Percentiles rank a stretch among this genome's conserved stretches.
These are phyloP conservation scores for Apaloderma vittatum DNA, from an alignment of 2,113 vertebrate genomes.

Conservation along the genomic window DNA sequence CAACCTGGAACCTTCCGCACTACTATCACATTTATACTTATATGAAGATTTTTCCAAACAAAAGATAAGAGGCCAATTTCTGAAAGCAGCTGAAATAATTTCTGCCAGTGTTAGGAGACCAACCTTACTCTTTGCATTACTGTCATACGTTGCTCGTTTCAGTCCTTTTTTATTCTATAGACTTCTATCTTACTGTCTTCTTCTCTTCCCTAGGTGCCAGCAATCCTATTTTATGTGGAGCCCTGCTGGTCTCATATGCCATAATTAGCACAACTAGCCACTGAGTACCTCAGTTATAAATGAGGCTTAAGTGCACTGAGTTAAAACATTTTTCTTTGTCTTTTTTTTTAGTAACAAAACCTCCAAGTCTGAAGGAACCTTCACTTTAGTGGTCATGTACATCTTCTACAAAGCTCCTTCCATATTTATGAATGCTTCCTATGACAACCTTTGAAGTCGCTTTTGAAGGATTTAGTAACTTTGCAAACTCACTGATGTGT, in stretches of 20 bases:
- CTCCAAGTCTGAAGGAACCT: background rate
- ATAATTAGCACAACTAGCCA: background rate
- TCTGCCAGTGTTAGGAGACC: background rate
- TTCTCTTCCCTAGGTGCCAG: slow-evolving; percentile 11
- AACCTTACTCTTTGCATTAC: background rate
- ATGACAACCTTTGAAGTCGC: background rate
- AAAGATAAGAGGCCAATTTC: background rate
- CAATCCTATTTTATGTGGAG: background rate
- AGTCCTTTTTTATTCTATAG: background rate
- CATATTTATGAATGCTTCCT: background rate
- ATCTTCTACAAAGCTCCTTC: background rate
- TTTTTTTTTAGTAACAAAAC: background rate
- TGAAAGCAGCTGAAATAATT: slow-evolving; percentile 10
- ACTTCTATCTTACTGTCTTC: background rate
- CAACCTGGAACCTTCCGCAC: background rate
- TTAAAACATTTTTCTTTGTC: background rate
- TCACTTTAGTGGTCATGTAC: background rate
- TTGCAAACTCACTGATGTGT: background rate
- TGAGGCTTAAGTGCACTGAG: background rate
- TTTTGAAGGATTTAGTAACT: background rate
- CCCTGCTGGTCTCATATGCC: background rate
- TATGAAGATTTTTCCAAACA: slow-evolving; percentile 18
- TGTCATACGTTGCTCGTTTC: background rate
- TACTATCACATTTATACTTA: background rate
- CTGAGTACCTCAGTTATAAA: background rate